Conservation (phyloP, 2,888 invertebrate genomes). For the Erebia epiphron region DNA sequence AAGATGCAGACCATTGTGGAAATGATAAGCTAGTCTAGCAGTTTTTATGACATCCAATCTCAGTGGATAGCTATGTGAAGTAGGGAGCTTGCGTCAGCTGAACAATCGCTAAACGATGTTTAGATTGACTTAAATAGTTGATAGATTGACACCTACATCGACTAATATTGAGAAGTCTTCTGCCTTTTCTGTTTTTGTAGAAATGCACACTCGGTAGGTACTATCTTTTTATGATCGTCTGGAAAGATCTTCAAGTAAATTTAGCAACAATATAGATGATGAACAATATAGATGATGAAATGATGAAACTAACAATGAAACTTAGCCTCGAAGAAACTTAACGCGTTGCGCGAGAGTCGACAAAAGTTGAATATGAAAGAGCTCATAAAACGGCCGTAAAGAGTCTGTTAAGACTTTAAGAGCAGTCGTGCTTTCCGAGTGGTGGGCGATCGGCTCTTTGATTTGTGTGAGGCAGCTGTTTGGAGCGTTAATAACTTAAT, state of each 20-base stretch:
- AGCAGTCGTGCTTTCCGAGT: constrained; percentile 65
- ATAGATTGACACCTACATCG: too few species aligned
- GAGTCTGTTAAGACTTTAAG: constrained; percentile 51
- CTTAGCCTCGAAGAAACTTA: not conserved
- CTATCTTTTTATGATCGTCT: too few species aligned
- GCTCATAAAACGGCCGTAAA: constrained; percentile 78
- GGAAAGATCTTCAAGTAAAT: not conserved
- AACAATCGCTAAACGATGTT: too few species aligned
- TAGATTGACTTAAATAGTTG: too few species aligned
- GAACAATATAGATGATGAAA: not conserved
- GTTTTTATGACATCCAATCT: not conserved
- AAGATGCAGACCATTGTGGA: not conserved
- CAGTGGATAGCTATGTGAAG: too few species aligned
- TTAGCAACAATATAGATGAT: not conserved
- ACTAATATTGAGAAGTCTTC: too few species aligned
- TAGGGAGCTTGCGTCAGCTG: too few species aligned
- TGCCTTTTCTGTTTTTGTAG: too few species aligned
- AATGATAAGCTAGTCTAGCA: not conserved
- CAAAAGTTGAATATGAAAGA: constrained; percentile 74
- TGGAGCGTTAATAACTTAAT: constrained; percentile 81
- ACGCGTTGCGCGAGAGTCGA: constrained; percentile 8
- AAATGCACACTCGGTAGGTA: too few species aligned
- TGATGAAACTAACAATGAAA: not conserved
- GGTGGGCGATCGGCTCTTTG: constrained; percentile 71
- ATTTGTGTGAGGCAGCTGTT: constrained; percentile 81